phyloP scores from a whole-genome alignment of 1,140 invertebrate species.

The Drosophila athabasca region DNA sequence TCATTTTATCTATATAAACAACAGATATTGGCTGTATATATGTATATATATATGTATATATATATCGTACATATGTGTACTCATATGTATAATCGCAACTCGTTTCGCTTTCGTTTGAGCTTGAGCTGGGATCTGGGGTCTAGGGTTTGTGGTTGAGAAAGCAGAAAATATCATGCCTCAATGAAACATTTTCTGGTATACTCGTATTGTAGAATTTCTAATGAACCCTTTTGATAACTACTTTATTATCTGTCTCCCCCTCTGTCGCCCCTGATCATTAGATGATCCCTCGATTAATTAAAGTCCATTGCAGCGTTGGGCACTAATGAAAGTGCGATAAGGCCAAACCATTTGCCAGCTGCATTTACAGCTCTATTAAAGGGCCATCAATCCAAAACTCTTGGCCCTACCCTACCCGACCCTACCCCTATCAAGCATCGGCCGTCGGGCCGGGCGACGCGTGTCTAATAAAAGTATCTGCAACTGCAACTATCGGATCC shows the following conservation, averaged over 20 bases:
- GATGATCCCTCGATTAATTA: conserved; percentile 44
- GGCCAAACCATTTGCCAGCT: conserved; percentile 47
- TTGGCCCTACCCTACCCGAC: conserved; percentile 21
- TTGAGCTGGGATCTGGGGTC: conserved; percentile 7
- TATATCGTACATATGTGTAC: too few species aligned
- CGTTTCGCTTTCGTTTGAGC: conserved; percentile 54
- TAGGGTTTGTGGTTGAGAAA: conserved; percentile 3
- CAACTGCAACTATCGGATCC: conserved; percentile 46
- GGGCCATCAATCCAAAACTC: conserved; percentile 36
- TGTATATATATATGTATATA: too few species aligned
- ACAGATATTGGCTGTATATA: conserved; percentile 62
- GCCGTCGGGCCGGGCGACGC: conserved; percentile 63
- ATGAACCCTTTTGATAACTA: too few species aligned
- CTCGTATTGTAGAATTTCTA: too few species aligned
- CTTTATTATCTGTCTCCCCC: not conserved
- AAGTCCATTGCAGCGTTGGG: conserved; percentile 25
- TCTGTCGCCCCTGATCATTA: not conserved
- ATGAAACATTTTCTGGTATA: too few species aligned
- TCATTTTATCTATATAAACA: conserved; percentile 72
- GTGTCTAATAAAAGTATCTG: conserved; percentile 80
- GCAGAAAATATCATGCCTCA: not conserved
- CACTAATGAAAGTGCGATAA: conserved; percentile 42
- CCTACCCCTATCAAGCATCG: conserved; percentile 45
- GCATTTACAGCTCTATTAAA: conserved; percentile 74
- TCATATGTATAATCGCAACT: conserved; percentile 43